These are phyloP conservation scores for Colistium nudipinnis DNA, from an alignment of 2,113 vertebrate genomes.

Conservation along the genomic window DNA sequence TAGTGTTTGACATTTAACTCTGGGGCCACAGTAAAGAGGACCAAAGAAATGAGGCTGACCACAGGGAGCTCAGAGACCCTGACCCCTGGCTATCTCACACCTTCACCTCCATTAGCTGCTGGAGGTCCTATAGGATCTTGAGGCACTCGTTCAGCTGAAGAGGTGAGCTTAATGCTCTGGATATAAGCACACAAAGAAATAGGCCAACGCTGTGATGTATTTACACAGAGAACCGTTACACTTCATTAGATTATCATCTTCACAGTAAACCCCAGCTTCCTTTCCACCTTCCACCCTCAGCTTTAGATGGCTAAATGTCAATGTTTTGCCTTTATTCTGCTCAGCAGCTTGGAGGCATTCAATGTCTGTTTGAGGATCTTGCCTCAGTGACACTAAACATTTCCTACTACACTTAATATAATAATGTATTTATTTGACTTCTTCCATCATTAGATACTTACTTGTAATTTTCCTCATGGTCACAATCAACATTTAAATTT, in stretches of 20 bases:
- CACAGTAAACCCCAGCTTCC: slow-evolving; percentile 33
- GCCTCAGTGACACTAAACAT: neutral
- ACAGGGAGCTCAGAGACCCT: slow-evolving; percentile 45
- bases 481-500: slow-evolving; percentile 6
- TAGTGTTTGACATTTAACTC: slow-evolving; percentile 74
- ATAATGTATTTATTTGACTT: slow-evolving; percentile 16
- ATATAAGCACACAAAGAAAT: slow-evolving; percentile 52
- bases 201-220: slow-evolving; percentile 51
- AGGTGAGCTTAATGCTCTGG: slow-evolving; percentile 39
- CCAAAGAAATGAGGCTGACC: slow-evolving; percentile 58
- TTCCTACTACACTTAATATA: neutral
- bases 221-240: slow-evolving; percentile 52
- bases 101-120: slow-evolving; percentile 57
- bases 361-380: slow-evolving; percentile 18
- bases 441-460: neutral
- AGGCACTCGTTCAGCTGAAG: slow-evolving; percentile 38
- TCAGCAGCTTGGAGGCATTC: slow-evolving; percentile 54
- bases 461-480: neutral
- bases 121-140: slow-evolving; percentile 35
- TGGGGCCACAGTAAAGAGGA: slow-evolving; percentile 37
- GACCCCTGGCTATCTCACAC: slow-evolving; percentile 45
- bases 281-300: slow-evolving; percentile 22
- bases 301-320: slow-evolving; percentile 68
- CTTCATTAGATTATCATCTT: slow-evolving; percentile 50
- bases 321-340: slow-evolving; percentile 42